A percentile compares a stretch with the other conserved stretches of the same genome.
Evolutionary conservation across 2,113 vertebrate species (phyloP).

Genomic region (Salminus brasiliensis): DNA sequence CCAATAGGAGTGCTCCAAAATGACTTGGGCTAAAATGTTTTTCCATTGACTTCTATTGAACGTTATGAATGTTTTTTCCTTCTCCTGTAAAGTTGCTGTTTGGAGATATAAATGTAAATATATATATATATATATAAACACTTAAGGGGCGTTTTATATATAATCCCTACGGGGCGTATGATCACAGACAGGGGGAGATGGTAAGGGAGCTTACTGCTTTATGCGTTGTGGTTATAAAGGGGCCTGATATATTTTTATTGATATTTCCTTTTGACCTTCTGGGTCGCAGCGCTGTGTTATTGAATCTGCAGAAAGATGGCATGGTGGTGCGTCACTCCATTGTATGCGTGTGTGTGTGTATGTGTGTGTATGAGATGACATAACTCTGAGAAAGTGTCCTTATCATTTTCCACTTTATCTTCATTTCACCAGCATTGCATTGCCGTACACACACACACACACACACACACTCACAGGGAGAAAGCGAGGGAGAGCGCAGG

Average conservation of each 20-base stretch:
- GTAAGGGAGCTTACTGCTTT: background rate
- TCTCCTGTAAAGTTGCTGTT: no score
- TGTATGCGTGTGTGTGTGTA: constrained; percentile 18
- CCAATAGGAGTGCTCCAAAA: no score
- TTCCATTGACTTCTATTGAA: no score
- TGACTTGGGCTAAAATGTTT: no score
- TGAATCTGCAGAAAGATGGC: constrained; percentile 18
- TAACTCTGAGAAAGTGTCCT: constrained; percentile 9
- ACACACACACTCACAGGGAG: background rate
- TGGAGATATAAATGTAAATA: no score
- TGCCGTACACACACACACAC: background rate
- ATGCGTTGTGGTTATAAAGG: no score
- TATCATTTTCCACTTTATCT: constrained; percentile 15
- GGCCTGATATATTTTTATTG: background rate
- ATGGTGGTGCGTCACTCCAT: background rate
- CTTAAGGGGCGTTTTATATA: no score
- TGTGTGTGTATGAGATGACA: background rate
- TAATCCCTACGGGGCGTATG: no score
- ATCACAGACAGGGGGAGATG: background rate
- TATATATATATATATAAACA: no score
- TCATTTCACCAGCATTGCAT: constrained; percentile 13
- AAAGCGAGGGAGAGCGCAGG: background rate
- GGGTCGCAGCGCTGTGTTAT: constrained; percentile 4
- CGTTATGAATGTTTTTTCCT: no score
- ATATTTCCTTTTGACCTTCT: constrained; percentile 37